Conservation (phyloP, 2,113 vertebrate species). For the Pseudorasbora parva region DNA sequence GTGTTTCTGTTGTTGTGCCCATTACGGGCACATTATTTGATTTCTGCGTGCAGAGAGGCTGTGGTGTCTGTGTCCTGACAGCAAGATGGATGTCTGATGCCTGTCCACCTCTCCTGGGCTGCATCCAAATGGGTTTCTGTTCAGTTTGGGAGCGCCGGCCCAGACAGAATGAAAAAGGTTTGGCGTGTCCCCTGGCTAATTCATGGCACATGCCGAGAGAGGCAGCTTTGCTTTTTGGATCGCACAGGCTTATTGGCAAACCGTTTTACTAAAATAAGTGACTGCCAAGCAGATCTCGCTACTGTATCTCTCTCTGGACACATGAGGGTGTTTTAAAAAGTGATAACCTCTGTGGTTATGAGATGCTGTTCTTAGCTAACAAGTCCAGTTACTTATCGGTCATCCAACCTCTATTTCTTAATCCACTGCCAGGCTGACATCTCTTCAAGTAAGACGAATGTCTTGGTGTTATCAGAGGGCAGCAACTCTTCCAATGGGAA, state of each 20-base stretch:
- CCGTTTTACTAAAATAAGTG: not conserved
- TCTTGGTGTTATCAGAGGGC: not conserved
- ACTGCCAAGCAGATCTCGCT: not conserved
- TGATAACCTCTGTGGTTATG: constrained; percentile 46
- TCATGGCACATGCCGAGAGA: not conserved
- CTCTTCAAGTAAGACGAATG: not conserved
- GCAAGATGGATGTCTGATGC: constrained; percentile 48
- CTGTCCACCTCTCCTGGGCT: constrained; percentile 28
- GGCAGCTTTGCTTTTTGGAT: not conserved
- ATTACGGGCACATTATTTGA: not conserved
- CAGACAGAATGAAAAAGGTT: constrained; percentile 20
- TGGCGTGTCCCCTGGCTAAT: not conserved
- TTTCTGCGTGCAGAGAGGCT: constrained; percentile 4
- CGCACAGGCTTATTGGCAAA: not conserved
- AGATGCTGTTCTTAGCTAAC: not conserved
- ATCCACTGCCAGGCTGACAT: not conserved
- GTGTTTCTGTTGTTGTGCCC: not conserved
- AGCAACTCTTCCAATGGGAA: not conserved
- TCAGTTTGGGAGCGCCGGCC: constrained; percentile 7
- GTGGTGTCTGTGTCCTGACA: constrained; percentile 47
- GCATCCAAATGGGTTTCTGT: constrained; percentile 51
- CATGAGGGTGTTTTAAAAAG: constrained; percentile 38
- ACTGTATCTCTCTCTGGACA: not conserved
- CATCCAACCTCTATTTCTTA: not conserved
- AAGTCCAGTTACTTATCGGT: constrained; percentile 4